Evolutionary conservation across 1,140 invertebrate genomes (phyloP).

Genomic region (Drosophila nigromelanica): DNA sequence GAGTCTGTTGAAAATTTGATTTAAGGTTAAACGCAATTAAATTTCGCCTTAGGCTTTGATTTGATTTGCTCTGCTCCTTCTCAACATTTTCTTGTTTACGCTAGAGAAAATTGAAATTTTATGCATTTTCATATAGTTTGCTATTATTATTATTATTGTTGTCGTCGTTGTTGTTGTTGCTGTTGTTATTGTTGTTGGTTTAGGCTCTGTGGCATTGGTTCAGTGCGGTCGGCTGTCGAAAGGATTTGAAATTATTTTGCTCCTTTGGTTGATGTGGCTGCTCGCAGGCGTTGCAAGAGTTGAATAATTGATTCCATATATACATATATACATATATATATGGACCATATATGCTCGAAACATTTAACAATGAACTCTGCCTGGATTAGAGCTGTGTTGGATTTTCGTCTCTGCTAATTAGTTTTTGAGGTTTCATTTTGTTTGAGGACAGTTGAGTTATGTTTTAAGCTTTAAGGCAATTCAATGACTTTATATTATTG

Average conservation of each 20-base stretch:
- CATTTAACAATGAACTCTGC: conserved; percentile 24
- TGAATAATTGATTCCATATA: conserved; percentile 64
- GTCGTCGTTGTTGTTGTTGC: conserved; percentile 13
- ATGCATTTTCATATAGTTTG: conserved; percentile 48
- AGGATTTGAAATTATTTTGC: conserved; percentile 68
- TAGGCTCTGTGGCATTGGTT: conserved; percentile 18
- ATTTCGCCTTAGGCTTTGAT: conserved; percentile 70
- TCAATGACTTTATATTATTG: conserved; percentile 16
- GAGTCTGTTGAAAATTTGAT: conserved; percentile 67
- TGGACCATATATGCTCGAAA: not conserved
- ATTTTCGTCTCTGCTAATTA: conserved; percentile 57
- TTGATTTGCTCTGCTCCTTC: conserved; percentile 51
- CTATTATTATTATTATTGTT: conserved; percentile 21
- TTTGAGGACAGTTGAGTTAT: conserved; percentile 18
- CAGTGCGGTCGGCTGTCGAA: conserved; percentile 59
- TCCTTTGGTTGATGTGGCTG: conserved; percentile 51
- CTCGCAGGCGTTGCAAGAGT: conserved; percentile 55
- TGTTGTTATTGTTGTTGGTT: conserved; percentile 25
- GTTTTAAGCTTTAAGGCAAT: conserved; percentile 22
- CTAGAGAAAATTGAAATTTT: conserved; percentile 72
- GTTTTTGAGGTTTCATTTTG: conserved; percentile 64
- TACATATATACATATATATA: conserved; percentile 7
- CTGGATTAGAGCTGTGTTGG: conserved; percentile 26
- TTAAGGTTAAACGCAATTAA: conserved; percentile 81
- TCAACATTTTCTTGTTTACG: conserved; percentile 50